phyloP scores from a whole-genome alignment of 2,888 invertebrate genomes.

The Eretmocerus hayati region DNA sequence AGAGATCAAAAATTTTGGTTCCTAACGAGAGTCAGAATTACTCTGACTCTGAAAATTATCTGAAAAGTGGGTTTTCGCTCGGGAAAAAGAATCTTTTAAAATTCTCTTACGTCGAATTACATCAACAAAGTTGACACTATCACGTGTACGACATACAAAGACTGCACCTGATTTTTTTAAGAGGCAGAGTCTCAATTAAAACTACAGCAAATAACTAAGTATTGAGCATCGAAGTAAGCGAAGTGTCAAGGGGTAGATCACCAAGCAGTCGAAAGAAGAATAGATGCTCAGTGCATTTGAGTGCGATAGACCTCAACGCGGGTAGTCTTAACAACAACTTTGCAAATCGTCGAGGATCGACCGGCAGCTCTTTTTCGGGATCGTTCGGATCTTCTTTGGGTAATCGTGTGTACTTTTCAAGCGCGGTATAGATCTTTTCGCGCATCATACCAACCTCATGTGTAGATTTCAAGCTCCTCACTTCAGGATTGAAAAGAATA shows the following conservation, averaged over 20 bases:
- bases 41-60: no score
- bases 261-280: conserved; percentile 91
- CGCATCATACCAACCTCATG: conserved; percentile 78
- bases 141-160: no score
- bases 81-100: no score
- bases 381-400: conserved; percentile 78
- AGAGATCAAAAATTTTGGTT: no score
- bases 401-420: conserved; percentile 90
- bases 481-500: conserved; percentile 94
- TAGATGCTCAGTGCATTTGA: conserved; percentile 90
- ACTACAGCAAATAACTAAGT: no score
- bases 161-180: no score
- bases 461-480: conserved; percentile 78
- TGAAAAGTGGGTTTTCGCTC: no score
- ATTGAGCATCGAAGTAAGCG: conserved; percentile 73
- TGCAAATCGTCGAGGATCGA: conserved; percentile 92
- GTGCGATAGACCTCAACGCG: conserved; percentile 81
- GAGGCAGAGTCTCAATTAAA: no score
- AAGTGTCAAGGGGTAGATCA: conserved; percentile 73
- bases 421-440: conserved; percentile 90
- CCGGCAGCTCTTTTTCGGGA: conserved; percentile 92
- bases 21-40: no score
- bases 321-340: conserved; percentile 85
- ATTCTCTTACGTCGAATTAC: no score
- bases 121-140: no score